Evolutionary conservation across 2,113 vertebrate species (phyloP).

Genomic region (Scartelaos histophorus): DNA sequence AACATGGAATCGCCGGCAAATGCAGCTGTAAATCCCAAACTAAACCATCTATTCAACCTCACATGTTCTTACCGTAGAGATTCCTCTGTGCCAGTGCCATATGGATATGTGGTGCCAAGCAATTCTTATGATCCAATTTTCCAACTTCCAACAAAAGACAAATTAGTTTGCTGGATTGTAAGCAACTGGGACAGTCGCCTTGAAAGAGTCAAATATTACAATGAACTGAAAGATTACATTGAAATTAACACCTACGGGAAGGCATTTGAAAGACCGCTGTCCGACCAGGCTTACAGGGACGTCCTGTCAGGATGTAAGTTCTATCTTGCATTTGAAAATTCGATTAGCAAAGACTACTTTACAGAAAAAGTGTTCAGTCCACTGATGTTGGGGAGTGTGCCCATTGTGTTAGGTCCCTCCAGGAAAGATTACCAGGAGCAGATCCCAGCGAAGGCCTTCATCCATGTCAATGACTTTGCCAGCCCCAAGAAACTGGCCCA

Average conservation of each 20-base stretch:
- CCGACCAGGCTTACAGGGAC: constrained; percentile 74
- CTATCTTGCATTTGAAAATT: constrained; percentile 89
- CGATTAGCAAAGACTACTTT: constrained; percentile 86
- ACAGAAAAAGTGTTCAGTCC: constrained; percentile 87
- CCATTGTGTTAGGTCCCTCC: constrained; percentile 82
- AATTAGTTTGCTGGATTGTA: constrained; percentile 88
- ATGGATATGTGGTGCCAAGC: constrained; percentile 76
- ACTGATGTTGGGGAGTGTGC: constrained; percentile 80
- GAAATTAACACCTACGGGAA: constrained; percentile 80
- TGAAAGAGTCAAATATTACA: constrained; percentile 83
- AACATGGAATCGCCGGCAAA: constrained; percentile 87
- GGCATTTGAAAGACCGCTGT: constrained; percentile 75
- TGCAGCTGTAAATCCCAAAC: constrained; percentile 66
- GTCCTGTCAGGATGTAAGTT: constrained; percentile 86
- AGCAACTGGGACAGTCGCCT: constrained; percentile 83
- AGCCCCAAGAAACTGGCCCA: constrained; percentile 82
- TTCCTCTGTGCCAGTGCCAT: constrained; percentile 86
- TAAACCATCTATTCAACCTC: constrained; percentile 84
- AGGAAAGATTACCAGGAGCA: constrained; percentile 86
- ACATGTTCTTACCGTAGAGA: constrained; percentile 84
- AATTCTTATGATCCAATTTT: constrained; percentile 73
- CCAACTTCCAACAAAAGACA: constrained; percentile 82
- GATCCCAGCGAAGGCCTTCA: constrained; percentile 84
- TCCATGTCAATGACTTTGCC: constrained; percentile 86
- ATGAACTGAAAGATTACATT: constrained; percentile 81